Conservation (phyloP, 92 coral and sea anemone species). For the Galaxea fascicularis region DNA sequence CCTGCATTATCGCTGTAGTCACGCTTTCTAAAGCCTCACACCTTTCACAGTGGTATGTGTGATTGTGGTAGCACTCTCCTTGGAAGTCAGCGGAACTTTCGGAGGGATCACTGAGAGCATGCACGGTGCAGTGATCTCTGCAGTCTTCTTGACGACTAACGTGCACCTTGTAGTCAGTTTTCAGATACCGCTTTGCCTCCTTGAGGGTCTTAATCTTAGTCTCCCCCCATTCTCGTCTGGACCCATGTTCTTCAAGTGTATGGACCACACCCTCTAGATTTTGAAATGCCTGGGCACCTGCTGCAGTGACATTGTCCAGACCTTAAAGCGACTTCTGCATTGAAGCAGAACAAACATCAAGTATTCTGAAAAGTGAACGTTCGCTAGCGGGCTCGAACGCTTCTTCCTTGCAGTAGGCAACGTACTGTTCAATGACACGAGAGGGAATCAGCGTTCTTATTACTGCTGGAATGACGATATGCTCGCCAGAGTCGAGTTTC, state of each 20-base stretch:
- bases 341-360: too few relatives aligned
- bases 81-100: not conserved
- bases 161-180: not conserved
- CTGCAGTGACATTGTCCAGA: too few relatives aligned
- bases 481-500: too few relatives aligned
- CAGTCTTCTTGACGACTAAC: not conserved
- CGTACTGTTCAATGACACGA: constrained; percentile 39
- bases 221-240: too few relatives aligned
- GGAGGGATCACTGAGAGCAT: not conserved
- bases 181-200: not conserved
- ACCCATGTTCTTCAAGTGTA: not conserved
- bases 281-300: constrained; percentile 37
- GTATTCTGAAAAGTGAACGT: too few relatives aligned
- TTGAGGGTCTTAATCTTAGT: too few relatives aligned
- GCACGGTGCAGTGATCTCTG: not conserved
- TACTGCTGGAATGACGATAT: constrained; percentile 43
- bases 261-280: not conserved
- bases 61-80: not conserved
- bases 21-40: constrained; percentile 1
- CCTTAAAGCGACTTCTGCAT: too few relatives aligned
- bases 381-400: constrained; percentile 27
- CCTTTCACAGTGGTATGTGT: not conserved
- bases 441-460: constrained; percentile 54
- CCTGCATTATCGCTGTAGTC: constrained; percentile 30
- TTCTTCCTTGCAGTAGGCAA: constrained; percentile 29